Conservation (phyloP, 1,140 invertebrate genomes). For the Plodia interpunctella region DNA sequence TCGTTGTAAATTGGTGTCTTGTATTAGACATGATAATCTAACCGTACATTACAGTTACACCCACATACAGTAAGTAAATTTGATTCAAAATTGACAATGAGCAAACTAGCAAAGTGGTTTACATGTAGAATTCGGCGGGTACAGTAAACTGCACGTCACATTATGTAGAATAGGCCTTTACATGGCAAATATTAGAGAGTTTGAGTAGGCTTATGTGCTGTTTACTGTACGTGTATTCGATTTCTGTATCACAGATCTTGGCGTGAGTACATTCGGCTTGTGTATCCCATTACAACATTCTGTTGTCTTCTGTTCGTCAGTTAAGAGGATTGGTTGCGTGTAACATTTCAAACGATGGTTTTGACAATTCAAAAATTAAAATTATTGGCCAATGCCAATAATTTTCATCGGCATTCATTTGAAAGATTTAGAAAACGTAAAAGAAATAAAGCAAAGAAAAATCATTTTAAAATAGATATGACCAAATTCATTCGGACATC, state of each 20-base stretch:
- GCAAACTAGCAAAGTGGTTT: constrained; percentile 1
- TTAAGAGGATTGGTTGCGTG: background rate
- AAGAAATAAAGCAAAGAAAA: too few species aligned
- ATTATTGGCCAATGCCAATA: too few species aligned
- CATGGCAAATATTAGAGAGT: too few species aligned
- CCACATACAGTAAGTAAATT: background rate
- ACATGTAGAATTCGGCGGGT: background rate
- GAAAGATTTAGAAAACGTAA: too few species aligned
- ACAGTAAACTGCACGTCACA: background rate
- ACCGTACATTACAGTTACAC: background rate
- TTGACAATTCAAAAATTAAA: too few species aligned
- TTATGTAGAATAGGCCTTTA: too few species aligned
- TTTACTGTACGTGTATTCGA: background rate
- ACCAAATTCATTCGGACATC: too few species aligned
- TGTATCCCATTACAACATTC: background rate
- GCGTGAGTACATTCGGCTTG: background rate
- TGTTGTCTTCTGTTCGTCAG: background rate
- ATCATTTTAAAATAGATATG: too few species aligned
- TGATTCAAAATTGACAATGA: constrained; percentile 1
- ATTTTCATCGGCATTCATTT: too few species aligned
- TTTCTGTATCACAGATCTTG: constrained; percentile 5
- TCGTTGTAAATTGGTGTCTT: background rate
- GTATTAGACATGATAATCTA: background rate
- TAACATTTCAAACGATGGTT: background rate
- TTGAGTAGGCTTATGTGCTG: too few species aligned